Conservation (phyloP, 2,113 vertebrate species). For the Gambusia holbrooki region DNA sequence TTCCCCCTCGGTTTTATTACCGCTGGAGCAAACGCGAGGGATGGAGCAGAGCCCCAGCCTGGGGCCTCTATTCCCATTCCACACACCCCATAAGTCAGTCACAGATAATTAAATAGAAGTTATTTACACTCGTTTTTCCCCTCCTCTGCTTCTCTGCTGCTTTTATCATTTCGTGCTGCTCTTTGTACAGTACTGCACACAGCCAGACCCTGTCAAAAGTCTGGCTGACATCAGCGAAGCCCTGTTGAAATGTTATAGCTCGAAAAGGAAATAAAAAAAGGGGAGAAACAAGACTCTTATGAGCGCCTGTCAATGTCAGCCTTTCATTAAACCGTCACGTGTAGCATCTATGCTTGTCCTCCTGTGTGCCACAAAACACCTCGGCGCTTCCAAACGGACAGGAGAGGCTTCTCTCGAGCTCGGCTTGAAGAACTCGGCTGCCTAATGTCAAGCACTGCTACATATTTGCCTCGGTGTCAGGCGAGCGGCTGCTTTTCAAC, state of each 20-base stretch:
- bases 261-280: slow-evolving; percentile 21
- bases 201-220: slow-evolving; percentile 63
- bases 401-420: slow-evolving; percentile 59
- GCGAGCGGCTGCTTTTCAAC: slow-evolving; percentile 71
- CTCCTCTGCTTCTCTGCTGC: slow-evolving; percentile 70
- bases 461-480: slow-evolving; percentile 70
- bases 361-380: slow-evolving; percentile 43
- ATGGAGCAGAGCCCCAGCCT: slow-evolving; percentile 74
- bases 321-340: slow-evolving; percentile 70
- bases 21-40: slow-evolving; percentile 77
- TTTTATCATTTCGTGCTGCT: slow-evolving; percentile 72
- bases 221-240: slow-evolving; percentile 63
- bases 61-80: slow-evolving; percentile 81
- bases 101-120: slow-evolving; percentile 85
- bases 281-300: slow-evolving; percentile 51
- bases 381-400: slow-evolving; percentile 61
- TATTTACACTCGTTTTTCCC: slow-evolving; percentile 81
- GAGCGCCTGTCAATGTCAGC: slow-evolving; percentile 66
- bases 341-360: slow-evolving; percentile 58
- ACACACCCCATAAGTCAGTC: slow-evolving; percentile 85
- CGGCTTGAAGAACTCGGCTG: slow-evolving; percentile 63
- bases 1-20: slow-evolving; percentile 76
- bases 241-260: slow-evolving; percentile 52
- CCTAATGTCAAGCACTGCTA: slow-evolving; percentile 63
- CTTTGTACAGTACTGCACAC: slow-evolving; percentile 62